Base-by-base conservation (phyloP, 1,140 invertebrate genomes). In the Leptinotarsa lineolata region DNA sequence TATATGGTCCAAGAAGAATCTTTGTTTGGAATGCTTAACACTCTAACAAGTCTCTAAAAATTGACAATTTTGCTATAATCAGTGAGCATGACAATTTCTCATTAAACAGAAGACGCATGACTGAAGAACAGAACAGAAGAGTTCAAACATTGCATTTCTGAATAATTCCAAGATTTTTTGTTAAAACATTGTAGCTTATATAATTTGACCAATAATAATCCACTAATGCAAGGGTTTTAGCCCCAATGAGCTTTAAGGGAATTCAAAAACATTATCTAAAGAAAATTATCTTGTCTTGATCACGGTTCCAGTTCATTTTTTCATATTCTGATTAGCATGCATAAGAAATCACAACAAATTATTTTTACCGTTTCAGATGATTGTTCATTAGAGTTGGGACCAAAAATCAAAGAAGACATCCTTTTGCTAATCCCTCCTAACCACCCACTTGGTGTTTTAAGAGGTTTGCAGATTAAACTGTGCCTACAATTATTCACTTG, bases 341-440 rank as follows among this genome's bases (percentile, higher is more conserved):
- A 39, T 39, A 11, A 39, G 8, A 39, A 30, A 8, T 30, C 0
- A 30, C 4, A 8, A 30, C 6, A 30, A 39, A 39, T 54, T 4
- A 54, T 54, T 54, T 73, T 74, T 72, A 96, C 94, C 22, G 93
- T 93, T 86, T 97, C 96, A 66, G 89, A 87, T 61, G 90, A 88
- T 48, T 90, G 89, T 3, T 88, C 86, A 67, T 89, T 88, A 75
- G 91, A 89, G 81, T 93, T 92, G 3, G 92, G 89, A 1, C 95
- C 95, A 86, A 97, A 97, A 76, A 97, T 92, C 58, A 97, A 89
- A 1, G 94, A 93, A 0, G 94, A 93, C 82, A 98, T 92, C 77
- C 92, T 88, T 3, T 93, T 89, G 13, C 95, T 91, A 77, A 98
- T 90, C 0, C 95, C 95, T 44, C 95, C 94, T 16, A 98, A 87